phyloP scores from a whole-genome alignment of 35 echinoderm and acorn worm species.

The Anneissia japonica region DNA sequence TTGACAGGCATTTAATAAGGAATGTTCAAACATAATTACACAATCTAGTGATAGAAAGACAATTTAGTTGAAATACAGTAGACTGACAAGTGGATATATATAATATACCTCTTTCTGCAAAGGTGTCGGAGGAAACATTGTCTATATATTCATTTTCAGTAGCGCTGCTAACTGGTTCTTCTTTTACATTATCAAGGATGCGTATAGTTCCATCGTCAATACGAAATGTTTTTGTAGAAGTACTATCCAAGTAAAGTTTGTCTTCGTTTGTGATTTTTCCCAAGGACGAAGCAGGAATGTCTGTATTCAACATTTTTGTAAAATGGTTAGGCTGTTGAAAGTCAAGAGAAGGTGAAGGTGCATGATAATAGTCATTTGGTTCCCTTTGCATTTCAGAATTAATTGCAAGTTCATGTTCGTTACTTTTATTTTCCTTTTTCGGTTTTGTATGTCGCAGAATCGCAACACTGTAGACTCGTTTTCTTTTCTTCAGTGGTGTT shows the following conservation, averaged over 20 bases:
- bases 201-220: background rate
- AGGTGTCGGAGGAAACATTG: background rate
- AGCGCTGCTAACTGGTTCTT: background rate
- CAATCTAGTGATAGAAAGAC: no score
- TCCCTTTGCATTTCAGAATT: background rate
- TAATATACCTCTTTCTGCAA: background rate
- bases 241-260: background rate
- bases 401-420: background rate
- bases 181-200: background rate
- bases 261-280: background rate
- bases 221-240: background rate
- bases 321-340: background rate
- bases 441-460: background rate
- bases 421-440: background rate
- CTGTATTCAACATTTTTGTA: background rate
- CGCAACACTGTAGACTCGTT: background rate
- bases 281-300: background rate
- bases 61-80: no score
- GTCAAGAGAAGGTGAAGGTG: background rate
- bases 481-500: background rate
- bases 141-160: background rate
- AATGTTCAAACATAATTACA: no score
- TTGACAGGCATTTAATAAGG: no score
- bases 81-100: no score
- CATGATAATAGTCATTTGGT: background rate